Percentiles rank a stretch among this genome's conserved stretches.
Conservation (phyloP, 2,797 vertebrate species). For the Eremophila alpestris region DNA sequence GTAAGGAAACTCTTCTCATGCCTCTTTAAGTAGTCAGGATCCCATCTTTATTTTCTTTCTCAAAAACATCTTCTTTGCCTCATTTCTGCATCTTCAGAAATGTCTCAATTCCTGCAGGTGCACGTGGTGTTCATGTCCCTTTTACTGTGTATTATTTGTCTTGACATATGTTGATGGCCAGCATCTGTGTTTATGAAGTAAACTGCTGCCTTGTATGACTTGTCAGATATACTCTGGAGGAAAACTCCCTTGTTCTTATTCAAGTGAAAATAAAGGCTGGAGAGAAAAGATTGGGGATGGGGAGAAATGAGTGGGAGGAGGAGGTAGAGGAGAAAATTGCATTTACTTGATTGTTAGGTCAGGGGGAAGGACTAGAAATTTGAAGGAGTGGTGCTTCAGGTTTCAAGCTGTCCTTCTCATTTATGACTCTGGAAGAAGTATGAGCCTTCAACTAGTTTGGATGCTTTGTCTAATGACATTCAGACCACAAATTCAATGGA, state of each 20-base stretch:
- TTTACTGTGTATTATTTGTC: background rate
- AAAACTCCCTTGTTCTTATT: background rate
- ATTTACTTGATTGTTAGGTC: background rate
- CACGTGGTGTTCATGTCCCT: background rate
- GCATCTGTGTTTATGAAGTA: background rate
- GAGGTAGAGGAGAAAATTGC: background rate
- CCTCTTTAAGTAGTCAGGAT: background rate
- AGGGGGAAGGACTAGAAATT: background rate
- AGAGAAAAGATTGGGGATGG: background rate
- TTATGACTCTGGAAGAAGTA: background rate
- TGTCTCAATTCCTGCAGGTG: background rate
- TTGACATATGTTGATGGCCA: background rate
- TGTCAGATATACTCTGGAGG: background rate
- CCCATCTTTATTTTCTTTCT: background rate
- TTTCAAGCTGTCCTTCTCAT: background rate
- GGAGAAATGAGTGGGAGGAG: background rate
- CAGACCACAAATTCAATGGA: background rate
- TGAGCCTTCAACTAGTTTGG: background rate
- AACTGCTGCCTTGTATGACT: background rate
- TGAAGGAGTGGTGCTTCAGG: background rate
- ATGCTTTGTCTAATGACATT: background rate
- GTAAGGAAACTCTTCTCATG: background rate
- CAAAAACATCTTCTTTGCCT: background rate
- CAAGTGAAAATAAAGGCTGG: background rate
- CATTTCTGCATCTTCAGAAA: background rate